Evolutionary conservation across 2,888 invertebrate species (phyloP).

Genomic region (Apamea monoglypha): DNA sequence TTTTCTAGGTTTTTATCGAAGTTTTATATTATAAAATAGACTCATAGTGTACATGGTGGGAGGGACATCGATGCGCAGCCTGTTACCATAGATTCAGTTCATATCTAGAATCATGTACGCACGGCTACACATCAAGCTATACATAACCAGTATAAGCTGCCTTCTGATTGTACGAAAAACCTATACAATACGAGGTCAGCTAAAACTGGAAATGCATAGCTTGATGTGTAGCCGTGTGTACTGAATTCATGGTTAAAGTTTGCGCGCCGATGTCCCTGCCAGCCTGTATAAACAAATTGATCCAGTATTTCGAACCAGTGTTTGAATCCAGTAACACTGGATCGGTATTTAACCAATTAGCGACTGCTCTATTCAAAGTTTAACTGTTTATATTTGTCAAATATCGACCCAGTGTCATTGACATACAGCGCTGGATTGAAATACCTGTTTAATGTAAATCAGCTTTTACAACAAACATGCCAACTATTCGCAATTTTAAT

Average conservation of each 20-base stretch:
- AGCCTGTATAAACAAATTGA: no score
- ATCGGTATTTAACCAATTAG: background rate
- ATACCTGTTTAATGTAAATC: background rate
- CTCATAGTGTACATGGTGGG: background rate
- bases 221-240: no score
- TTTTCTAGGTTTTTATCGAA: slow-evolving; percentile 50
- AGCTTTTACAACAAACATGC: background rate
- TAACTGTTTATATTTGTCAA: background rate
- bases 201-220: no score
- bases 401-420: background rate
- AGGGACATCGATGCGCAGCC: no score
- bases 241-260: no score
- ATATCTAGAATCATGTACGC: no score
- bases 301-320: background rate
- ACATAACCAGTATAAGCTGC: no score
- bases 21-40: slow-evolving; percentile 9
- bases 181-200: no score
- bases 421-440: background rate
- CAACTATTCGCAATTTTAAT: background rate
- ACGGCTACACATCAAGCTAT: no score
- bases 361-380: background rate
- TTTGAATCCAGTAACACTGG: background rate
- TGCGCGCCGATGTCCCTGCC: no score
- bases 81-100: no score
- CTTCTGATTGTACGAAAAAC: no score